phyloP scores from a whole-genome alignment of 1,140 invertebrate genomes.

The Bradysia coprophila region DNA sequence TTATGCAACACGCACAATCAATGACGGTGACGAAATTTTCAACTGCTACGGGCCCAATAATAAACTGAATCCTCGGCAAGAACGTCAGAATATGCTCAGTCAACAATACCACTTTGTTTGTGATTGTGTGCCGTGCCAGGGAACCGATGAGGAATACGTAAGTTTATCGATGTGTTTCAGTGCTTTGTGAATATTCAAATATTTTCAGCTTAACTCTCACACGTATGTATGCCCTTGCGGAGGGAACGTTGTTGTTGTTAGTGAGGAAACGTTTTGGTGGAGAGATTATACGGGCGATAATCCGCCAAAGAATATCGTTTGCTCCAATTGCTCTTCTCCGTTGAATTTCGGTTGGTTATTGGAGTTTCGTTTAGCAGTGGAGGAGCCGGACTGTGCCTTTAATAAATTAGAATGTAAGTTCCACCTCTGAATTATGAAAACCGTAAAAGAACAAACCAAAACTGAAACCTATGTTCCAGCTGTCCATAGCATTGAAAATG shows the following conservation, averaged over 20 bases:
- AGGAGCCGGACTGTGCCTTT: too few species aligned
- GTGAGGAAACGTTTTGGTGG: neutral
- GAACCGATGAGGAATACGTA: neutral
- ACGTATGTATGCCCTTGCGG: neutral
- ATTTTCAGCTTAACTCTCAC: neutral
- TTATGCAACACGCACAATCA: conserved; percentile 13
- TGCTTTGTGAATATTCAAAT: neutral
- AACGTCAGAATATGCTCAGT: conserved; percentile 11
- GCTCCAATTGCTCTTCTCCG: neutral
- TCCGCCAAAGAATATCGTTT: neutral
- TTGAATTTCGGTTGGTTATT: neutral
- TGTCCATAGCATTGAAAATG: too few species aligned
- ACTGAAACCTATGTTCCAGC: too few species aligned
- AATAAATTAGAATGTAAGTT: too few species aligned
- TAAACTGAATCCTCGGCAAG: conserved; percentile 8
- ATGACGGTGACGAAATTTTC: conserved; percentile 15
- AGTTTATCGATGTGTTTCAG: neutral
- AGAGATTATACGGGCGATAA: neutral
- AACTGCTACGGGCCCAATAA: conserved; percentile 22
- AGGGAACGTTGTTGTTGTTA: neutral
- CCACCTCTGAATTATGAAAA: too few species aligned
- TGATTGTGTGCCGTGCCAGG: conserved; percentile 9
- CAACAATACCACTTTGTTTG: conserved; percentile 18
- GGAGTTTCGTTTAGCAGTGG: too few species aligned
- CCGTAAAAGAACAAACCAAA: too few species aligned